Evolutionary conservation across 2,797 vertebrate genomes (phyloP).

Genomic region (Acrossocheilus fasciatus): DNA sequence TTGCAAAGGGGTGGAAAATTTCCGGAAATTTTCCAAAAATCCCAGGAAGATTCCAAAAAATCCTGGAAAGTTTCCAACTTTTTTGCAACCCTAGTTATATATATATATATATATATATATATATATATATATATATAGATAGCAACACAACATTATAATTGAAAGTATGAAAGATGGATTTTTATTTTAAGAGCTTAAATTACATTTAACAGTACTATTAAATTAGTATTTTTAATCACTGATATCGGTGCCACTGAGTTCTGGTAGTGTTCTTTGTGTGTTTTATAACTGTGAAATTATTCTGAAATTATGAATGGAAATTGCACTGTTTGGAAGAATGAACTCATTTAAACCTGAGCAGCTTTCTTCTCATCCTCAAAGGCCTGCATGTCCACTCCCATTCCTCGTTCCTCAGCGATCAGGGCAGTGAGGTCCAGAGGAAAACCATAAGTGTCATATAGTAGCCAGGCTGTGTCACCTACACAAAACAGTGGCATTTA

Average conservation of each 20-base stretch:
- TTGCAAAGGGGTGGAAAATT: no score
- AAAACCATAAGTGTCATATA: constrained; percentile 97
- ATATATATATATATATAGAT: no score
- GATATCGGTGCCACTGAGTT: background rate
- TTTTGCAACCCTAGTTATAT: no score
- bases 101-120: no score
- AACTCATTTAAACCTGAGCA: constrained; percentile 84
- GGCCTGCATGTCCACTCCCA: constrained; percentile 86
- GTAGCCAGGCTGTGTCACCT: constrained; percentile 97
- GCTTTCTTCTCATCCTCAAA: constrained; percentile 96
- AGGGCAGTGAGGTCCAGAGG: constrained; percentile 95
- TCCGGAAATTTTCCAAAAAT: no score
- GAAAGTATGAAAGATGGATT: background rate
- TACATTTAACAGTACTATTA: background rate
- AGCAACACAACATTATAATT: background rate
- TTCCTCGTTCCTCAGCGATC: constrained; percentile 97
- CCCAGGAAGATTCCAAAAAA: no score
- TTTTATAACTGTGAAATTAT: background rate
- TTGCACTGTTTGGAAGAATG: background rate
- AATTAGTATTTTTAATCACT: background rate
- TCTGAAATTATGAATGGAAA: background rate
- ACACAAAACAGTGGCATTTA: background rate
- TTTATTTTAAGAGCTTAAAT: background rate
- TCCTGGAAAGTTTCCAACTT: no score
- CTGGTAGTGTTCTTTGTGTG: background rate